Conservation (phyloP, 2,113 vertebrate genomes). For the Tachycineta bicolor region DNA sequence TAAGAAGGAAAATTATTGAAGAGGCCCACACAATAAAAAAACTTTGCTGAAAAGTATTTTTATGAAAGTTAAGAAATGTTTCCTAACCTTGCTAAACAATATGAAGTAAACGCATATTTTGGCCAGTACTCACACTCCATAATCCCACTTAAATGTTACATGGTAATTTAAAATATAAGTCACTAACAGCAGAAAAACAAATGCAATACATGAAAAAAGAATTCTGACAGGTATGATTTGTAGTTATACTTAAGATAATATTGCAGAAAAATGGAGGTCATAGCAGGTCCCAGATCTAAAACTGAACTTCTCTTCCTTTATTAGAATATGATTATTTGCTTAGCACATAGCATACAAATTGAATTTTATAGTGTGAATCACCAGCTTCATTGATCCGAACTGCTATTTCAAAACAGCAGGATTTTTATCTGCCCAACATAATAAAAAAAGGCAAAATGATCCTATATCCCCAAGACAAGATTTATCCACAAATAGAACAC, state of each 20-base stretch:
- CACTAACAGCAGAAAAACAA: not conserved
- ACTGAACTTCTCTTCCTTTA: not conserved
- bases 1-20: not conserved
- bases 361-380: not conserved
- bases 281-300: not conserved
- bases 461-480: not conserved
- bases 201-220: not conserved
- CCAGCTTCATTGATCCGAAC: not conserved
- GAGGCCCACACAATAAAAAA: not conserved
- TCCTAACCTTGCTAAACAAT: not conserved
- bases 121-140: not conserved
- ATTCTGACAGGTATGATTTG: not conserved
- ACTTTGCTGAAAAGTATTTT: not conserved
- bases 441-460: not conserved
- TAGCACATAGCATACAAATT: not conserved
- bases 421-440: not conserved
- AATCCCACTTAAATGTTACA: not conserved
- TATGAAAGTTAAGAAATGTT: not conserved
- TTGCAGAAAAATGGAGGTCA: not conserved
- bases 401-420: not conserved
- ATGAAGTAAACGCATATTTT: not conserved
- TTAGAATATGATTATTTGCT: conserved; percentile 14
- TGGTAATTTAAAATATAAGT: not conserved
- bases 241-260: not conserved
- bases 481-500: not conserved